Evolutionary conservation across 2,888 invertebrate species (phyloP), one percentile per base, ranked within the genome.

Genomic region (Euspilapteryx auroguttella): DNA sequence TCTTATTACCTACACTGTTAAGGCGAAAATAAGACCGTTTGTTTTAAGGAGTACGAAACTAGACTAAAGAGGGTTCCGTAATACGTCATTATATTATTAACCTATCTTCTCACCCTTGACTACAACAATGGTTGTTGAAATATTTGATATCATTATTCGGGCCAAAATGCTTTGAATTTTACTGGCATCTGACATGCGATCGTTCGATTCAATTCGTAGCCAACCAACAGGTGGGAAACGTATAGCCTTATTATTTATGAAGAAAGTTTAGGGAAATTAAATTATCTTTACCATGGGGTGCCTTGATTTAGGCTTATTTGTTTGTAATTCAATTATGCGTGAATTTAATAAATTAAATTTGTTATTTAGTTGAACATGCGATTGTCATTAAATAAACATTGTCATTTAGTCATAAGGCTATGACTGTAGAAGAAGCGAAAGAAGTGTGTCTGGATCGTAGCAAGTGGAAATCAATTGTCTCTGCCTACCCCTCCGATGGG

Each of bases 51-150:
- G 61, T 56, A 59, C 53, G 44, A 49, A 50, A 62, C 53, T 56
- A 59, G 49, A 47, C 54, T 44, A 49, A 50, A 53, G 53, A 52
- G 53, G 54, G 50, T 49, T 55, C 15, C 25, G 61, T 65, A 64
- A 66, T 71, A 65, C 57, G 52, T 71, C 68, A 75, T 75, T 73
- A 75, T 61, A 71, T 64, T 68, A 73, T 75, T 75, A 75, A 68
- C 57, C 57, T 62, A 68, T 57, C 71, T 69, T 66, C 71, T 73
- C 73, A 75, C 69, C 73, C 73, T 68, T 73, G 73, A 75, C 73
- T 64, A 51, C 42, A 69, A 73, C 73, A 73, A 73, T 66, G 61
- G 53, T 42, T 55, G 62, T 68, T 68, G 68, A 69, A 68, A 66
- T 58, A 54, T 65, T 68, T 61, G 65, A 68, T 68, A 65, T 69